A percentile compares a stretch with the other conserved stretches of the same genome.
These are phyloP conservation scores for Ceratotherium simum DNA, from an alignment of 2,113 vertebrate genomes.

Conservation along the genomic window DNA sequence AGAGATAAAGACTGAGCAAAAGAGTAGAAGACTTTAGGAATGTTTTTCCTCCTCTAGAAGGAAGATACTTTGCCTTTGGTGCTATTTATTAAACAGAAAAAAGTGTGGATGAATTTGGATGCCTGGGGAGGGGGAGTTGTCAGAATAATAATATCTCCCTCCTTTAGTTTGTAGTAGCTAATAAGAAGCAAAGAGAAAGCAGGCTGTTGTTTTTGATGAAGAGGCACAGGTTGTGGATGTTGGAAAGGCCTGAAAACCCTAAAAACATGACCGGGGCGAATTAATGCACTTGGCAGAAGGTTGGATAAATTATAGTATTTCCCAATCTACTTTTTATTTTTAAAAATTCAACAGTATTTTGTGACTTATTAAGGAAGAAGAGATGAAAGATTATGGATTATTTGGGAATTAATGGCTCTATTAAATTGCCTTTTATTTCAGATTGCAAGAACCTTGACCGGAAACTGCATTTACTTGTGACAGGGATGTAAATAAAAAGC, in stretches of 20 bases:
- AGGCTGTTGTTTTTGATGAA: neutral
- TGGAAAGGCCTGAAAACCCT: neutral
- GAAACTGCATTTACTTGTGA: conserved; percentile 77
- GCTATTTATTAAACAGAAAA: conserved; percentile 15
- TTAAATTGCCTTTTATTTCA: conserved; percentile 78
- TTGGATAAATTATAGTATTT: conserved; percentile 77
- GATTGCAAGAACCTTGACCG: conserved; percentile 73
- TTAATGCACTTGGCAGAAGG: conserved; percentile 80
- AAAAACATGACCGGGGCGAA: conserved; percentile 65
- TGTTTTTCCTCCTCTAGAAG: neutral
- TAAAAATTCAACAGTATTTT: conserved; percentile 76
- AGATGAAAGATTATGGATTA: conserved; percentile 80
- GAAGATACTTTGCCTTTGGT: neutral
- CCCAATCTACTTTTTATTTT: conserved; percentile 78
- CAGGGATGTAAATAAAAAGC: conserved; percentile 71
- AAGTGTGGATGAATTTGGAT: neutral
- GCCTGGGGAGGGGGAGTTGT: accelerated
- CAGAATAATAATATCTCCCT: neutral
- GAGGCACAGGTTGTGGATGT: neutral
- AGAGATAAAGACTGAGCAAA: conserved; percentile 21
- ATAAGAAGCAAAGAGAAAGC: neutral
- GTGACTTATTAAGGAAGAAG: conserved; percentile 78
- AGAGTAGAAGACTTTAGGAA: conserved; percentile 31
- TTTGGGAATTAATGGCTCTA: conserved; percentile 66
- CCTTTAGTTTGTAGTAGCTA: neutral